Base-by-base conservation (phyloP, 2,797 vertebrate genomes). In the Lerista edwardsae region DNA sequence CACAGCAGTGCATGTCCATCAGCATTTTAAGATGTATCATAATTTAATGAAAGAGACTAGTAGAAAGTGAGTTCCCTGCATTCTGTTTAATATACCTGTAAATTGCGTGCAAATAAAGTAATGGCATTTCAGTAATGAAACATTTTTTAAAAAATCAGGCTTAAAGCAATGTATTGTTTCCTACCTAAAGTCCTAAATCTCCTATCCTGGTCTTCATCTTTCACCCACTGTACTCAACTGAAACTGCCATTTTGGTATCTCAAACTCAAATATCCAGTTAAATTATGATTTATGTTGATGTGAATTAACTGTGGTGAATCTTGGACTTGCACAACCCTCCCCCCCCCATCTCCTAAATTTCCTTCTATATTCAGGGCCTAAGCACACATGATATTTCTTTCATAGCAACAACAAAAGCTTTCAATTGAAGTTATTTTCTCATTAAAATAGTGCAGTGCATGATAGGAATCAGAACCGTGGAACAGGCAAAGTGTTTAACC, bases 11-110 rank as follows among this genome's bases (percentile, higher is more conserved):
- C 96, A 97, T 25, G 79, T 98, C 86, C 94, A 93, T 57, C 97
- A 98, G 83, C 96, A 95, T 91, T 95, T 98, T 89, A 93, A 88
- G 1, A 93, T 89, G 62, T 99, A 98, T 85, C 94, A 96, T 86
- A 92, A 92, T 90, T 94, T 95, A 89, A 96, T 99, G 95, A 96
- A 94, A 92, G 96, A 97, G 87, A 93, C 93, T n/a, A 94, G 90
- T 79, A 93, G 94, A 80, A 93, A 96, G 98, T 99, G 95, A 97
- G 98, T 95, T 15, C 5, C 57, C 87, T 91, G 84, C 76, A 68
- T 25, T 87, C 72, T 47, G 11, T 77, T 82, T 65, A 75, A 83
- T 86, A 3, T 51, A 80, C 12, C 65, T 61, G 41, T 84, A 77
- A 82, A 31, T 78, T 86, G 86, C 39, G 47, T 3, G 71, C 36